Conservation (phyloP, 2,888 invertebrate species). For the Pteria penguin region DNA sequence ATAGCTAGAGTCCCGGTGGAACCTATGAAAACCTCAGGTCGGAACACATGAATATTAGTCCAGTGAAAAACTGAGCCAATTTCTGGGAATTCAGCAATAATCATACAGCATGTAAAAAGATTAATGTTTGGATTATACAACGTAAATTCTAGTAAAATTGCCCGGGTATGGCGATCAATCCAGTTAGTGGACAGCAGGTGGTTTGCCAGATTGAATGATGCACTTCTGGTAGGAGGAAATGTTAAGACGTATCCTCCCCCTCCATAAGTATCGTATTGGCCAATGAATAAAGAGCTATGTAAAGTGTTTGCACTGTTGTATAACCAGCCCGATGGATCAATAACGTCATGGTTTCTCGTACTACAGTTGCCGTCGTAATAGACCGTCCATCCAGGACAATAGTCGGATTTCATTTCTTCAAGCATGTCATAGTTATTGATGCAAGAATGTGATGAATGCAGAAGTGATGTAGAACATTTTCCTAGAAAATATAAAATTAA, state of each 20-base stretch:
- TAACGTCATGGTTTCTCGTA: background rate
- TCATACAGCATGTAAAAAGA: conserved; percentile 65
- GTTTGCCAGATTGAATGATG: conserved; percentile 46
- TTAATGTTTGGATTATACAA: conserved; percentile 70
- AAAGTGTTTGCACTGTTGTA: conserved; percentile 56
- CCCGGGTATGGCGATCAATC: conserved; percentile 68
- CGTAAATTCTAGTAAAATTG: conserved; percentile 70
- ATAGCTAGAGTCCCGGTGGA: conserved; percentile 50
- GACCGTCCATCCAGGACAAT: conserved; percentile 56
- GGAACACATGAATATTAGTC: conserved; percentile 55
- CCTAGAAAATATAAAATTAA: too few relatives aligned
- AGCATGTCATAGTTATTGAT: conserved; percentile 40
- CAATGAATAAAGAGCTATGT: conserved; percentile 58
- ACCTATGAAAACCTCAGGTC: conserved; percentile 55
- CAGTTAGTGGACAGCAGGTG: conserved; percentile 59
- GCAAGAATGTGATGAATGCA: too few relatives aligned
- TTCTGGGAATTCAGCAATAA: conserved; percentile 70
- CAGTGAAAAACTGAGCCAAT: conserved; percentile 64
- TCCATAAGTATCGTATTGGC: conserved; percentile 57
- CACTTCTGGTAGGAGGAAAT: conserved; percentile 52
- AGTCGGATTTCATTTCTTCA: conserved; percentile 46
- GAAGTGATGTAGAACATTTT: too few relatives aligned
- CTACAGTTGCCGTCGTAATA: background rate
- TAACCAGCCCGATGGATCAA: conserved; percentile 58
- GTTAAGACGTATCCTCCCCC: conserved; percentile 71